phyloP scores from a whole-genome alignment of 1,140 invertebrate species.

The Anthonomus grandis region DNA sequence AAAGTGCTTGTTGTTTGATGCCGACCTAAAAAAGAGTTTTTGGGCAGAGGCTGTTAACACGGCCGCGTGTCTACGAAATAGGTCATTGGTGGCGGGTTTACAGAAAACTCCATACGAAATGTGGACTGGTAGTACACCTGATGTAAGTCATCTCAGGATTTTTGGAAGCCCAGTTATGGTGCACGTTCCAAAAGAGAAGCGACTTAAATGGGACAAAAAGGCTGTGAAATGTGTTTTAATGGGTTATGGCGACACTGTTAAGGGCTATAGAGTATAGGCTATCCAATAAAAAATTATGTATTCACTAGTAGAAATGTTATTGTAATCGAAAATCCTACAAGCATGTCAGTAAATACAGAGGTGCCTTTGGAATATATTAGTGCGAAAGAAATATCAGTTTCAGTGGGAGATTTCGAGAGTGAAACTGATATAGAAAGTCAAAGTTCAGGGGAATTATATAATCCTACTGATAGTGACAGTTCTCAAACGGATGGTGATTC shows the following conservation, averaged over 20 bases:
- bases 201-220: constrained; percentile 35
- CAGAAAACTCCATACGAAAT: constrained; percentile 34
- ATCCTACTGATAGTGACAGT: too few relatives aligned
- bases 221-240: constrained; percentile 33
- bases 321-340: constrained; percentile 32
- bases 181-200: constrained; percentile 37
- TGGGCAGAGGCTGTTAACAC: constrained; percentile 50
- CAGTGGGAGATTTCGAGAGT: neutral
- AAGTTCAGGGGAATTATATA: neutral
- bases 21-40: constrained; percentile 37
- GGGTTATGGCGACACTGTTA: constrained; percentile 26
- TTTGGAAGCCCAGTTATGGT: constrained; percentile 46
- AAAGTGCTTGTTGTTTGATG: constrained; percentile 44
- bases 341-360: neutral
- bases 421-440: neutral
- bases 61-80: constrained; percentile 51
- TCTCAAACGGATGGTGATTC: too few relatives aligned
- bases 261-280: constrained; percentile 34
- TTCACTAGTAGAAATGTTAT: constrained; percentile 39
- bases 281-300: constrained; percentile 35
- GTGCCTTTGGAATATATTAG: neutral
- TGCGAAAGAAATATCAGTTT: neutral
- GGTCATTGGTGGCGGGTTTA: constrained; percentile 29
- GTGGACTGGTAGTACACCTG: constrained; percentile 35
- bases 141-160: constrained; percentile 38